Percentiles rank a stretch among this genome's conserved stretches.
Conservation (phyloP, 1,140 invertebrate genomes). For the Aphidius gifuensis region DNA sequence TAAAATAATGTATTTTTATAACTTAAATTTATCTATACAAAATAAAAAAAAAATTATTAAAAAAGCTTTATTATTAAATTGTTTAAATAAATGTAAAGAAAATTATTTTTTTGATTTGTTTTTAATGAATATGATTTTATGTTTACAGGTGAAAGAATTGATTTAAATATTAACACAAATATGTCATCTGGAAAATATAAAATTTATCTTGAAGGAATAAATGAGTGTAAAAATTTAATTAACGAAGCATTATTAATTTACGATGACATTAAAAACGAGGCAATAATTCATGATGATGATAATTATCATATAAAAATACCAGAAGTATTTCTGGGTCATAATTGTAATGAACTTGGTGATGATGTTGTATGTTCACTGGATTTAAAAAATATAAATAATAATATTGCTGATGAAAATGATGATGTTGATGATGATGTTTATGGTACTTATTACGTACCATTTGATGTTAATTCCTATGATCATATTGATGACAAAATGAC, state of each 20-base stretch:
- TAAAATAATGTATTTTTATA: too few species aligned
- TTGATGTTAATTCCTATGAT: constrained; percentile 32
- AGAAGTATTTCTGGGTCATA: constrained; percentile 23
- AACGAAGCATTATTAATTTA: constrained; percentile 32
- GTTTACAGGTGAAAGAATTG: constrained; percentile 63
- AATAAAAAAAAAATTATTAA: too few species aligned
- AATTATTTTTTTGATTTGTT: too few species aligned
- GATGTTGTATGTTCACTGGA: constrained; percentile 34
- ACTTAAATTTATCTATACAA: too few species aligned
- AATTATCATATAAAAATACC: constrained; percentile 15
- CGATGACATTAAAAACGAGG: constrained; percentile 11
- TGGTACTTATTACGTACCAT: constrained; percentile 29
- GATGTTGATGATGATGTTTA: constrained; percentile 1
- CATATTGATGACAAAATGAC: constrained; percentile 36
- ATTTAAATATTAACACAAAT: constrained; percentile 59
- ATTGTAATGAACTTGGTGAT: constrained; percentile 28
- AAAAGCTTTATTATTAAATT: too few species aligned
- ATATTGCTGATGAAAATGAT: too few species aligned
- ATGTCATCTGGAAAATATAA: constrained; percentile 57
- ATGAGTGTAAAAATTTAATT: constrained; percentile 48
- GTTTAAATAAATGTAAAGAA: too few species aligned
- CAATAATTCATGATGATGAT: not conserved
- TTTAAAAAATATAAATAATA: constrained; percentile 22
- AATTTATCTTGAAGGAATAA: constrained; percentile 54
- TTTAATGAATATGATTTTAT: not conserved